Evolutionary conservation across 2,797 vertebrate genomes (phyloP), one percentile per base, ranked within the genome.

Genomic region (Spatula versicolor): DNA sequence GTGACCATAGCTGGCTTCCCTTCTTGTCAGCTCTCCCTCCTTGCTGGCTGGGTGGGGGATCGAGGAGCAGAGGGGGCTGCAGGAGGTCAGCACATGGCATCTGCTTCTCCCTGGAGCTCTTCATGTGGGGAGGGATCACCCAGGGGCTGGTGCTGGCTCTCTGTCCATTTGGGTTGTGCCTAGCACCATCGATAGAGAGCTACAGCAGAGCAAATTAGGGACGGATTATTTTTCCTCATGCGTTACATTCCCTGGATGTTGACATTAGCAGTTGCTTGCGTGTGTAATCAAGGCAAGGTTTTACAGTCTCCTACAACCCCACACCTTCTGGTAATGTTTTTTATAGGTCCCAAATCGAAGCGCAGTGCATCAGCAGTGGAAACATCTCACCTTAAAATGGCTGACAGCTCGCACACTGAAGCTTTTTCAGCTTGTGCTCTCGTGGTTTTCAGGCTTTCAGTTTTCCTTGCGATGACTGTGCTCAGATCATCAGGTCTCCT

Each of bases 321-420:
- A 86, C 90, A 63, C 92, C 95, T 95, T 91, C 92, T 91, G 92
- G 12, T 56, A 35, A 2, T 55, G 83, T 5, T 73, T 93, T 94
- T 94, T 79, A 37, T 68, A 78, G 90, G 93, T 43, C 86, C 90
- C 80, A 50, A 83, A 64, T 75, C 30, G 23, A 64, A 55, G 72
- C 2, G 2, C 52, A 22, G 79, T 5, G 14, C 72, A 43, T 83
- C 79, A 63, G 90, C 93, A 33, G 56, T 80, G 95, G 79, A 39
- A 88, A 60, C 90, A 48, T 72, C 95, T 95, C 90, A 71, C 95
- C 90, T 93, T 83, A 88, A 92, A 86, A 95, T 93, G 93, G 95
- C 88, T 93, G 94, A 62, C 87, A 58, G 89, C 64, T 96, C 80
- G 11, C 66, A 75, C 46, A 6, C 46, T 15, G 2, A n/a, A 28